A percentile compares a stretch with the other conserved stretches of the same genome.
Conservation (phyloP, 2,888 invertebrate species). For the Melinaea menophilus region DNA sequence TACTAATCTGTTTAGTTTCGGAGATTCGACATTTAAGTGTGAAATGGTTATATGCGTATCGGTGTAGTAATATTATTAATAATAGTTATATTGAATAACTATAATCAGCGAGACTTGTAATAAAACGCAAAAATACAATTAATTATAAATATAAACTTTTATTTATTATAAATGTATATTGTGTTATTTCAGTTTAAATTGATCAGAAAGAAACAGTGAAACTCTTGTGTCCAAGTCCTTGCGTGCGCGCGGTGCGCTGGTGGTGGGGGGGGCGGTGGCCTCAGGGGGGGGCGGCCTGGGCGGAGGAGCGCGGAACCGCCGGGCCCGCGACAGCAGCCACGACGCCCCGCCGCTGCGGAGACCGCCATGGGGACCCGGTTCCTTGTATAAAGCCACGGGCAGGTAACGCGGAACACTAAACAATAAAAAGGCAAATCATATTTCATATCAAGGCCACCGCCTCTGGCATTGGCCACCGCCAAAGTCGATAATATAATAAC, state of each 20-base stretch:
- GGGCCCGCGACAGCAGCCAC: constrained; percentile 67
- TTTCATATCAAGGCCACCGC: no score
- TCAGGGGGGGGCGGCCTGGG: constrained; percentile 51
- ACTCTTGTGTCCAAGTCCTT: constrained; percentile 63
- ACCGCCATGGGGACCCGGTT: constrained; percentile 42
- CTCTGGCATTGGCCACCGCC: no score
- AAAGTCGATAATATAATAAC: no score
- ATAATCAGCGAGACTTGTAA: no score
- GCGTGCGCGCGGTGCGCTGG: constrained; percentile 54
- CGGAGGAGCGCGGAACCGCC: constrained; percentile 59
- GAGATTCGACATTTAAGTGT: no score
- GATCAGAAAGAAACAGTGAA: constrained; percentile 32
- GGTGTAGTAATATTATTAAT: no score
- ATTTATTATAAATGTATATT: constrained; percentile 2
- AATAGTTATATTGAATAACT: no score
- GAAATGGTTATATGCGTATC: no score
- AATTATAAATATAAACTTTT: background rate
- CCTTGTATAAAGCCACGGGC: constrained; percentile 51
- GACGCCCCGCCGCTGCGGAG: constrained; percentile 55
- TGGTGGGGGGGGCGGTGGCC: constrained; percentile 52
- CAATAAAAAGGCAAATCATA: constrained; percentile 6
- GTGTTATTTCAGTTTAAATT: constrained; percentile 17
- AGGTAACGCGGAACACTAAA: constrained; percentile 56
- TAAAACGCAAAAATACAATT: no score
- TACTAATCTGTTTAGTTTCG: no score